Percentiles rank a stretch among this genome's conserved stretches.
Evolutionary conservation across 1,140 invertebrate genomes (phyloP).

Genomic region (Neocloeon triangulifer): DNA sequence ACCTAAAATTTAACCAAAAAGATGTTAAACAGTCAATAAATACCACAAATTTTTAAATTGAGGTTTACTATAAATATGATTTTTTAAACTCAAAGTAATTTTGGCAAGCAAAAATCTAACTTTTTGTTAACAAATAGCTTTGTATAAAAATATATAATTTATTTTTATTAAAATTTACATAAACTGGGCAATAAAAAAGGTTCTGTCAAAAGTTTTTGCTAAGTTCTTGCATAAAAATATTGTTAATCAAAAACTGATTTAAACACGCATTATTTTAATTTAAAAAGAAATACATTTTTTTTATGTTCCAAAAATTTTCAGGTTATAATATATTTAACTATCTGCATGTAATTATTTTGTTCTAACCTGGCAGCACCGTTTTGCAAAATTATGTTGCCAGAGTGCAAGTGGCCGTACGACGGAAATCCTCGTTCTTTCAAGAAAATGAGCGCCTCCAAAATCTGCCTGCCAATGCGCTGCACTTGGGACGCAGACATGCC

Average conservation of each 20-base stretch:
- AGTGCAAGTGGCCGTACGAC: constrained; percentile 62
- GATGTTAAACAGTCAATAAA: constrained; percentile 7
- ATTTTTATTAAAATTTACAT: no score
- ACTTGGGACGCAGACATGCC: constrained; percentile 54
- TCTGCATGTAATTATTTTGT: no score
- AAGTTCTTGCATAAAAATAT: no score
- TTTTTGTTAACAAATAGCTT: background rate
- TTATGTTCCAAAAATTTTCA: no score
- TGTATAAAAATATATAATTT: background rate
- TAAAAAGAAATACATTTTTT: no score
- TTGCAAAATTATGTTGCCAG: constrained; percentile 75
- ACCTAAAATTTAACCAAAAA: constrained; percentile 17
- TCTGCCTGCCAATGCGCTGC: constrained; percentile 64
- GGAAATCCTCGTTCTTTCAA: constrained; percentile 72
- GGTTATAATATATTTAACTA: no score
- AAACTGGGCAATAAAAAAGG: no score
- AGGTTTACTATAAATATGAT: no score
- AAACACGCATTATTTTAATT: no score
- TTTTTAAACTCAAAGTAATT: no score
- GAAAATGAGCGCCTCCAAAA: constrained; percentile 68
- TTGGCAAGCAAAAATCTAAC: background rate
- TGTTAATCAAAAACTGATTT: no score
- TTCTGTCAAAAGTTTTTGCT: no score
- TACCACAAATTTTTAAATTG: background rate
- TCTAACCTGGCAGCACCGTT: constrained; percentile 53